These are phyloP conservation scores for Cephalotes varians DNA, from an alignment of 2,888 invertebrate genomes.

Conservation along the genomic window DNA sequence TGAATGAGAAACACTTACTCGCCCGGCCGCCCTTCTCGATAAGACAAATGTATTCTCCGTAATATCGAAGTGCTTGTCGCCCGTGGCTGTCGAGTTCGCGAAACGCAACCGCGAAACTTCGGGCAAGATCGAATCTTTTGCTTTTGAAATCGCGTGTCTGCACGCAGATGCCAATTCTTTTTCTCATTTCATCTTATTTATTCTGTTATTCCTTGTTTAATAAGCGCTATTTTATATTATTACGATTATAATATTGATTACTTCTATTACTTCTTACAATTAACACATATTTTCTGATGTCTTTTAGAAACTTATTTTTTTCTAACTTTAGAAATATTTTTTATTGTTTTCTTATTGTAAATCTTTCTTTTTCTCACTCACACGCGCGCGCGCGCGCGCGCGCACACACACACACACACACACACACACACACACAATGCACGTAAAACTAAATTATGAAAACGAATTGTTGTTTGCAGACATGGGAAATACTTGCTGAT, in stretches of 20 bases:
- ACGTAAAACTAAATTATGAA: too few species aligned
- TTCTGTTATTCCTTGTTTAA: neutral
- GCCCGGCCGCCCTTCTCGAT: slow-evolving; percentile 44
- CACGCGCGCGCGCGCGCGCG: too few species aligned
- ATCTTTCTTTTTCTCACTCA: too few species aligned
- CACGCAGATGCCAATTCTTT: neutral
- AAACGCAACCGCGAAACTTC: neutral
- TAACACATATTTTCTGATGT: neutral
- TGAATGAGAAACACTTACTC: slow-evolving; percentile 58
- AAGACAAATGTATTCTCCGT: slow-evolving; percentile 25
- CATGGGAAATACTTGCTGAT: too few species aligned
- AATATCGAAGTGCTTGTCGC: slow-evolving; percentile 35
- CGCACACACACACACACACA: too few species aligned
- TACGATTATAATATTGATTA: neutral
- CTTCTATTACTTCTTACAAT: neutral
- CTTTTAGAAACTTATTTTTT: neutral
- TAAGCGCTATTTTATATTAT: neutral
- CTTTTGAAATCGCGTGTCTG: neutral
- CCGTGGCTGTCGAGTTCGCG: slow-evolving; percentile 8
- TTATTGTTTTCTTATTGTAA: too few species aligned
- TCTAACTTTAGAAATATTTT: neutral
- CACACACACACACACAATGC: too few species aligned
- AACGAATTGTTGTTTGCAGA: too few species aligned
- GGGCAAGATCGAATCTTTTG: neutral
- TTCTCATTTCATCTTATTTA: neutral